Percentiles rank a stretch among this genome's conserved stretches.
Conservation (phyloP, 2,888 invertebrate genomes). For the Carpatolechia fugitivella region DNA sequence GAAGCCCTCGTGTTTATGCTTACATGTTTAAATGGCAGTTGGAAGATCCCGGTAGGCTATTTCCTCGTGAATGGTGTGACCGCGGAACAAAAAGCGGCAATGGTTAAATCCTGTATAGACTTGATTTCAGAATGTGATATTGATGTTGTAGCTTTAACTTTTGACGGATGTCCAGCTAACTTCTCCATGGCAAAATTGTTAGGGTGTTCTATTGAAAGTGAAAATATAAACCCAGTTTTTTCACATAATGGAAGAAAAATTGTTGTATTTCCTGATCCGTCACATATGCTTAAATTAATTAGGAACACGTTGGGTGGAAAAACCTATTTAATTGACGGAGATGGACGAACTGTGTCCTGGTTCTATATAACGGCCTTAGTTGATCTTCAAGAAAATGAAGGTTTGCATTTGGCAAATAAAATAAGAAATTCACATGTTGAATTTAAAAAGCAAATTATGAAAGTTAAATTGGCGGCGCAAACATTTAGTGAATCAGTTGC, state of each 20-base stretch:
- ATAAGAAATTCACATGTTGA: conserved; percentile 2
- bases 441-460: conserved; percentile 13
- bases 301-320: conserved; percentile 9
- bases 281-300: conserved; percentile 13
- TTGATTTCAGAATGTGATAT: background rate
- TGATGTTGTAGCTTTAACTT: conserved; percentile 12
- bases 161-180: conserved; percentile 25
- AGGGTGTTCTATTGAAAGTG: conserved; percentile 12
- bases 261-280: conserved; percentile 11
- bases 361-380: background rate
- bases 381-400: conserved; percentile 14
- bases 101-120: conserved; percentile 22
- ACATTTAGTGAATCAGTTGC: conserved; percentile 5
- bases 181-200: conserved; percentile 17
- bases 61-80: conserved; percentile 14
- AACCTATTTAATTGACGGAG: background rate
- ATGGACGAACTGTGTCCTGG: conserved; percentile 2
- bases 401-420: conserved; percentile 12
- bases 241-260: background rate
- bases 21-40: conserved; percentile 14
- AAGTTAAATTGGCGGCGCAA: conserved; percentile 12
- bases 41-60: conserved; percentile 20
- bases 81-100: conserved; percentile 19
- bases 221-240: conserved; percentile 8
- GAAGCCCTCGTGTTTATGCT: conserved; percentile 18